These are phyloP conservation scores for Enteromius anoplus DNA, from an alignment of 2,797 vertebrate genomes.

Conservation along the genomic window DNA sequence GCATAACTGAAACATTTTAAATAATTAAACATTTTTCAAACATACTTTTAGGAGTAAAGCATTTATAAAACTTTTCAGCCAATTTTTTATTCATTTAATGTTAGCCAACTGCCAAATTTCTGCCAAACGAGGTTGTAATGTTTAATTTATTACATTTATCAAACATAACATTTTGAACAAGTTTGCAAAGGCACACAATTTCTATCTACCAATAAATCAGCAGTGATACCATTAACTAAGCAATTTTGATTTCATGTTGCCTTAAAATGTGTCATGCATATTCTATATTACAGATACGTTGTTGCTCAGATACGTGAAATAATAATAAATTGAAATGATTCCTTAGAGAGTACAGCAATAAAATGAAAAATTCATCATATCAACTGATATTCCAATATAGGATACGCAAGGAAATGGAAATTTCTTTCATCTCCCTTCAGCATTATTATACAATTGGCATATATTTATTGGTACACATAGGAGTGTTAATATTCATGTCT, in stretches of 20 bases:
- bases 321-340: conserved; percentile 31
- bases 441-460: conserved; percentile 50
- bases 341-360: conserved; percentile 13
- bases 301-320: conserved; percentile 23
- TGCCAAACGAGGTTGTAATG: background rate
- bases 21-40: background rate
- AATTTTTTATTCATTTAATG: background rate
- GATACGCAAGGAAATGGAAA: conserved; percentile 58
- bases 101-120: too few species aligned
- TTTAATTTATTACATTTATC: too few species aligned
- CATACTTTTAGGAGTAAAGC: background rate
- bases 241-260: background rate
- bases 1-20: too few species aligned
- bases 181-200: background rate
- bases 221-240: background rate
- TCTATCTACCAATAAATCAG: background rate
- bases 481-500: conserved; percentile 55
- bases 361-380: conserved; percentile 43
- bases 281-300: background rate
- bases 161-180: too few species aligned
- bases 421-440: conserved; percentile 61
- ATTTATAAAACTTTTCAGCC: background rate
- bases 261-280: conserved; percentile 31
- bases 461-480: conserved; percentile 43
- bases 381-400: conserved; percentile 68